Evolutionary conservation across 2,113 vertebrate genomes (phyloP), one percentile per base, ranked within the genome.

Genomic region (Sorex fumeus): DNA sequence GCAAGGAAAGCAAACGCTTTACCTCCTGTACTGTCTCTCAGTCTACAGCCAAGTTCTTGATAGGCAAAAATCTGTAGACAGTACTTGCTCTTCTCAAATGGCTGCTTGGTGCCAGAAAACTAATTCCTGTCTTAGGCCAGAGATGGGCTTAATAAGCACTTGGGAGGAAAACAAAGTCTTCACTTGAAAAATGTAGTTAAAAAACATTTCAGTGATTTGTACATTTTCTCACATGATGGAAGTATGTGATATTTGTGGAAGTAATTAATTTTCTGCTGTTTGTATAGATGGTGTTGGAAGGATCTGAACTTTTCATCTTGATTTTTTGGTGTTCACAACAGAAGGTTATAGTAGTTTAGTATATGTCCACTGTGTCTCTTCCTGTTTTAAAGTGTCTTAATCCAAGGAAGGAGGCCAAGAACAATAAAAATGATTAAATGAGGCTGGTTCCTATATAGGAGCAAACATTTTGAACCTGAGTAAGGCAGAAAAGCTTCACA

Each of bases 331-430:
- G 45, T 92, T 94, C 19, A 66, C 84, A 93, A 66, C 85, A 71
- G 47, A 67, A 96, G 87, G 36, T 87, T 87, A 50, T 72, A 50
- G 83, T 91, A 50, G 60, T 89, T 89, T 89, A 90, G 67, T 92
- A 28, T 83, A 87, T 89, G 88, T 92, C 87, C 89, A 30, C 86
- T 86, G 57, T 84, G 75, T 72, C 75, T 91, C 76, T 95, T 95
- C 93, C 95, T 89, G 91, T 92, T 93, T 36, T 76, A 93, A 88
- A 88, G 84, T 64, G 36, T 86, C 79, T 92, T 82, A 67, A 77
- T 81, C 67, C 80, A 87, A 91, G 85, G 90, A 89, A 47, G 8
- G 30, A 43, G 30, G 87, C 96, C 95, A 96, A 93, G 89, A 93
- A 66, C 87, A 90, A 93, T 93, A 77, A 90, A 85, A 92, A 64